Percentiles rank a stretch among this genome's conserved stretches.
Conservation (phyloP, 2,113 vertebrate genomes). For the Toxotes jaculatrix region DNA sequence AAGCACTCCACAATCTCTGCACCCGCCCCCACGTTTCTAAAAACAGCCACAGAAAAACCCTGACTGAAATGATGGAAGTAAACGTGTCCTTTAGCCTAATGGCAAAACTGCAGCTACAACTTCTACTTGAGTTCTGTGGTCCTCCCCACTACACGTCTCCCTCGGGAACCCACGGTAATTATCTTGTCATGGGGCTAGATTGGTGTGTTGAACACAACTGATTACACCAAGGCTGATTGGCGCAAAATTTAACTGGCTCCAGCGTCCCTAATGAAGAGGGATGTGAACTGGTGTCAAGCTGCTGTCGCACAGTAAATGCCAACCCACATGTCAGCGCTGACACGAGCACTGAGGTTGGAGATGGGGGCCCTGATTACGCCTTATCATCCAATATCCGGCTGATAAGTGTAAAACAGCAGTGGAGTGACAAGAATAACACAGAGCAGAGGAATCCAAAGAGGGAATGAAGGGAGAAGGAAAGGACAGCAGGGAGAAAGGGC, state of each 20-base stretch:
- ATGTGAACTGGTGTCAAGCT: slow-evolving; percentile 64
- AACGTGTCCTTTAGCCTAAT: slow-evolving; percentile 14
- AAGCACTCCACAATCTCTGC: not conserved
- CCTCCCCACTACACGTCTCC: slow-evolving; percentile 24
- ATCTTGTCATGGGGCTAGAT: slow-evolving; percentile 75
- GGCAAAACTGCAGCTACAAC: slow-evolving; percentile 24
- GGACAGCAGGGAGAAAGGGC: not conserved
- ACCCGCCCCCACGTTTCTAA: slow-evolving; percentile 7
- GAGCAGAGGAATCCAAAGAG: not conserved
- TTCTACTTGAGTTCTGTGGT: slow-evolving; percentile 36
- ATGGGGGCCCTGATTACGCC: slow-evolving; percentile 27
- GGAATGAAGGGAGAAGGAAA: not conserved
- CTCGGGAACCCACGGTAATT: slow-evolving; percentile 69
- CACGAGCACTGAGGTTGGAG: slow-evolving; percentile 29
- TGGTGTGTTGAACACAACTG: slow-evolving; percentile 69
- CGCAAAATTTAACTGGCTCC: slow-evolving; percentile 71
- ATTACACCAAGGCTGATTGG: slow-evolving; percentile 71
- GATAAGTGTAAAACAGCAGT: slow-evolving; percentile 35
- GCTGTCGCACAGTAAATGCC: slow-evolving; percentile 66
- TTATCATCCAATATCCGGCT: slow-evolving; percentile 49
- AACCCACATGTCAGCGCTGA: slow-evolving; percentile 44
- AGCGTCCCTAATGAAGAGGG: slow-evolving; percentile 75
- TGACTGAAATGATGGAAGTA: slow-evolving; percentile 24
- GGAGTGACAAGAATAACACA: slow-evolving; percentile 28
- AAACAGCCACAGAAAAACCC: slow-evolving; percentile 5